A percentile compares a stretch with the other conserved stretches of the same genome.
These are phyloP conservation scores for Oreohelix idahoensis DNA, from an alignment of 1,140 invertebrate genomes.

Conservation along the genomic window DNA sequence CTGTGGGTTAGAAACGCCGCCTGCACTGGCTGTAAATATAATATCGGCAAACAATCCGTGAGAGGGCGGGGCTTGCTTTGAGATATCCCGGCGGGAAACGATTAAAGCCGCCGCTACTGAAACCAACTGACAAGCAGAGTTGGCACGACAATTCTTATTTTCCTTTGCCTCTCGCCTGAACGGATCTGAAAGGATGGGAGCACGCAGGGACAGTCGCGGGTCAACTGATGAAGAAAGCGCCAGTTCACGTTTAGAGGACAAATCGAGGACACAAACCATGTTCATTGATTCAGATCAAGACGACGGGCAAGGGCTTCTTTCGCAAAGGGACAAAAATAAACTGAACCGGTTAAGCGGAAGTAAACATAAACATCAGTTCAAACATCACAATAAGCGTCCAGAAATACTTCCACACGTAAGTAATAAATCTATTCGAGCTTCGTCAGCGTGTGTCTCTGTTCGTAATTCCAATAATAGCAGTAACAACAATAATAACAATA, in stretches of 20 bases:
- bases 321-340: constrained; percentile 25
- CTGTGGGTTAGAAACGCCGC: constrained; percentile 32
- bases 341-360: constrained; percentile 8
- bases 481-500: not conserved
- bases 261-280: constrained; percentile 20
- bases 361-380: constrained; percentile 8
- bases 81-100: constrained; percentile 4
- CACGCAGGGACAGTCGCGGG: constrained; percentile 27
- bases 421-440: not conserved
- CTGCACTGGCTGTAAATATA: not conserved
- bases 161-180: constrained; percentile 10
- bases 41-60: constrained; percentile 34
- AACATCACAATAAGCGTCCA: not conserved
- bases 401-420: not conserved
- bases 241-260: constrained; percentile 9
- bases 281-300: constrained; percentile 21
- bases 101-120: not conserved
- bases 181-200: constrained; percentile 20
- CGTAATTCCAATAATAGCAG: not conserved
- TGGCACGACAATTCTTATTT: not conserved
- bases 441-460: not conserved
- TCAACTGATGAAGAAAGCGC: constrained; percentile 22
- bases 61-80: constrained; percentile 25
- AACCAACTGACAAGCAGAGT: not conserved
- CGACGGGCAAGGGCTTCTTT: not conserved